Conservation (phyloP, 1,140 invertebrate genomes). For the Conus ventricosus region DNA sequence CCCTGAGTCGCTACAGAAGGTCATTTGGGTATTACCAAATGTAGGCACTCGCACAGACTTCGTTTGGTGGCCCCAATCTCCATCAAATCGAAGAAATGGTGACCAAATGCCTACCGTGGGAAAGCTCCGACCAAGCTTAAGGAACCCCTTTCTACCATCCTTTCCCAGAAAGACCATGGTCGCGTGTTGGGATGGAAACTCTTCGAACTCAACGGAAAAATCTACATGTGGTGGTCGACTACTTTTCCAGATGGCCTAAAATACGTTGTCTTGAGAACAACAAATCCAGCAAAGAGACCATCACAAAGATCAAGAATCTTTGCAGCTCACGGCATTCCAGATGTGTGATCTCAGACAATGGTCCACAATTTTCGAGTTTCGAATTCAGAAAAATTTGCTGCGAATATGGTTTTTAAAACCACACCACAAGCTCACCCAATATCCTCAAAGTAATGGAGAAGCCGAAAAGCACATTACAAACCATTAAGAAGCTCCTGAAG, state of each 20-base stretch:
- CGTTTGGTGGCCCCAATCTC: conserved; percentile 38
- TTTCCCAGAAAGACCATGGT: conserved; percentile 44
- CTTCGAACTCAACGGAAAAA: conserved; percentile 28
- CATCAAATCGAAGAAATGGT: conserved; percentile 28
- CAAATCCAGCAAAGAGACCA: background rate
- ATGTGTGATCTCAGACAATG: conserved; percentile 51
- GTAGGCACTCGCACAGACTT: background rate
- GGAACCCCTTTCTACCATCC: conserved; percentile 38
- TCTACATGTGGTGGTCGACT: conserved; percentile 51
- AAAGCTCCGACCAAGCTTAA: conserved; percentile 17
- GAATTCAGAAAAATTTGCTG: conserved; percentile 37
- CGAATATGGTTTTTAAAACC: conserved; percentile 49
- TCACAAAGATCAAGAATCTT: conserved; percentile 31
- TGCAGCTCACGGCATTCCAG: conserved; percentile 49
- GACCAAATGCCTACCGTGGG: conserved; percentile 36
- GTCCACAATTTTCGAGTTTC: conserved; percentile 21
- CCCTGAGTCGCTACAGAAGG: conserved; percentile 34
- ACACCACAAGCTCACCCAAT: conserved; percentile 47
- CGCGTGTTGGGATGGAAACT: too few species aligned
- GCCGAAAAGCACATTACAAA: too few species aligned
- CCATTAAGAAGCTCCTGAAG: too few species aligned
- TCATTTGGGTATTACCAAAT: conserved; percentile 43
- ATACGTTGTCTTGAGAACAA: background rate
- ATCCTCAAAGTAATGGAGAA: conserved; percentile 51
- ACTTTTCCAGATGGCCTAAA: conserved; percentile 46